A percentile compares a stretch with the other conserved stretches of the same genome.
phyloP scores from a whole-genome alignment of 2,797 vertebrate genomes.

The Diceros bicornis region DNA sequence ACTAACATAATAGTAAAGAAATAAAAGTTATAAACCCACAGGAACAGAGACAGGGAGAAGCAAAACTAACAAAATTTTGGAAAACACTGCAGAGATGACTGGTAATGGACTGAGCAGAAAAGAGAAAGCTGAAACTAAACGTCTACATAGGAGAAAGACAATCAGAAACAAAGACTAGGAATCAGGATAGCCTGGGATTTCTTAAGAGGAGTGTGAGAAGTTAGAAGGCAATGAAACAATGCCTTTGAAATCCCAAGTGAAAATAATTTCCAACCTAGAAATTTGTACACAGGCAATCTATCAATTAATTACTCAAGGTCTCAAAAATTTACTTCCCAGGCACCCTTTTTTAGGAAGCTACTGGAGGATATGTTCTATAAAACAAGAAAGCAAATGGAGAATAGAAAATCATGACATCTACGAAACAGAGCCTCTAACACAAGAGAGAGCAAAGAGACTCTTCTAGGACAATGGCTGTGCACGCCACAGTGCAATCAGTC shows the following conservation, averaged over 20 bases:
- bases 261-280: not conserved
- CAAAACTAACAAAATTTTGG: not conserved
- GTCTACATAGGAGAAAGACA: not conserved
- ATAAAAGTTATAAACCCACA: not conserved
- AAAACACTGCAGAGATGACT: too few relatives aligned
- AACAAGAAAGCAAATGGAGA: not conserved
- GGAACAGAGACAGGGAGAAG: not conserved
- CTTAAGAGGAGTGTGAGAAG: not conserved
- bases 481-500: not conserved
- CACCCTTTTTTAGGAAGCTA: not conserved
- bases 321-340: not conserved
- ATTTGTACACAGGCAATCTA: not conserved
- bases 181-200: not conserved
- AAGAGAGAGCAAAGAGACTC: not conserved
- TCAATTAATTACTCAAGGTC: not conserved
- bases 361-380: not conserved
- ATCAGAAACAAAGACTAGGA: not conserved
- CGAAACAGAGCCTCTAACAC: not conserved
- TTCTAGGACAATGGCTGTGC: not conserved
- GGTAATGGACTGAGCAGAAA: not conserved
- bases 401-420: not conserved
- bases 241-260: not conserved
- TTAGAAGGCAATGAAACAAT: not conserved
- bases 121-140: not conserved
- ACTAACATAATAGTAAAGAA: not conserved